These are phyloP conservation scores for Galerucella pusilla DNA, from an alignment of 2,888 invertebrate genomes.

Conservation along the genomic window DNA sequence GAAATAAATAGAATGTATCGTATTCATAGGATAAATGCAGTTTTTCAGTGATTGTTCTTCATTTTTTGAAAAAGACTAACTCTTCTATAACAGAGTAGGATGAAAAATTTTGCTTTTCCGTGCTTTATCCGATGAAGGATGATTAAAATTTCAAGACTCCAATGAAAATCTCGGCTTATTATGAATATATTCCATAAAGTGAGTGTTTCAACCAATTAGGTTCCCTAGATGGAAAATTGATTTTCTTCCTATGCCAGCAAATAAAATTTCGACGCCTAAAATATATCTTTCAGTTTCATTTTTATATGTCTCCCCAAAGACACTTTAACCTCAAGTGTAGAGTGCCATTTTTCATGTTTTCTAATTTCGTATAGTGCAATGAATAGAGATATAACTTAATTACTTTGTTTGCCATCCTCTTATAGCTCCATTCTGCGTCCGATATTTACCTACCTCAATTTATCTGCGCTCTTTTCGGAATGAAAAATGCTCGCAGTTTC, in stretches of 20 bases:
- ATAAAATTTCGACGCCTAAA: background rate
- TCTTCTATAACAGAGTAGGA: no score
- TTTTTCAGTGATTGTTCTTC: no score
- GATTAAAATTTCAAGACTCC: no score
- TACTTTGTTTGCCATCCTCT: slow-evolving; percentile 31
- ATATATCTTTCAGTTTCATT: background rate
- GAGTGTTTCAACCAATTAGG: background rate
- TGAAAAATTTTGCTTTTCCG: no score
- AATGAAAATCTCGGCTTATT: background rate
- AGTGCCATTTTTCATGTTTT: slow-evolving; percentile 22
- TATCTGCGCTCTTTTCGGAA: slow-evolving; percentile 21
- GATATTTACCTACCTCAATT: slow-evolving; percentile 28
- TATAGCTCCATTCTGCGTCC: slow-evolving; percentile 21
- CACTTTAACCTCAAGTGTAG: background rate
- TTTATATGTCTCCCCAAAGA: slow-evolving; percentile 1
- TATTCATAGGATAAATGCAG: no score
- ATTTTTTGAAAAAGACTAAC: no score
- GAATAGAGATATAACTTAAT: slow-evolving; percentile 32
- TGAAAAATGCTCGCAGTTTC: slow-evolving; percentile 29
- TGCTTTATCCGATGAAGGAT: no score
- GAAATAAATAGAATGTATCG: no score
- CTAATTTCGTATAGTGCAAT: slow-evolving; percentile 28
- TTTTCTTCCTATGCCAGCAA: background rate
- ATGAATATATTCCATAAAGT: background rate
- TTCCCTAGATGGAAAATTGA: background rate